Base-by-base conservation (phyloP, 2,113 vertebrate species). In the Asarcornis scutulata region DNA sequence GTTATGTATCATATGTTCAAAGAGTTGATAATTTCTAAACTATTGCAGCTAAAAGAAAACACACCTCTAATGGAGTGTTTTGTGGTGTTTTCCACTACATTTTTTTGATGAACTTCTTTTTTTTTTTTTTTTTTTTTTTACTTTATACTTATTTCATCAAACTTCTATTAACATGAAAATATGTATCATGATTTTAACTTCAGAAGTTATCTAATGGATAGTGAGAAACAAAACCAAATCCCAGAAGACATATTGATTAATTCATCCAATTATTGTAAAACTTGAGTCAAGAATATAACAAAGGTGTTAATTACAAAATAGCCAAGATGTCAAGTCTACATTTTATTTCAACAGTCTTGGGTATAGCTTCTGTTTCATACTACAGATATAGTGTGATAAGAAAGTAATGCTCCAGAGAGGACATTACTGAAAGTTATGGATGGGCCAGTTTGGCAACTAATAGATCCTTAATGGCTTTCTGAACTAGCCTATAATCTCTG, bases 401-500 rank as follows among this genome's bases (percentile, higher is more conserved):
- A 76, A 94, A 94, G 53, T 17, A 93, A 96, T 93, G 53, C 95
- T 91, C 92, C 69, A 90, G 94, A 97, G 87, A 89, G 85, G 44
- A 81, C 56, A 71, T 95, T 82, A 81, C 64, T 89, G 91, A 92
- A 96, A 92, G 60, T 96, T 96, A 97, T 95, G 76, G 92, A 94
- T 95, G 89, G 90, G 78, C 83, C 86, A 83, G 91, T 96, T 95
- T 94, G 96, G 74, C 89, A 94, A 94, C 87, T 94, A 95, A 97
- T 90, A 94, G 93, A 59, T 95, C 92, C 87, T 97, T 96, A 94
- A 96, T 92, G 91, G 85, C 79, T 92, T 94, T 95, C 85, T 95
- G 82, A 89, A 96, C 78, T 38, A 93, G 83, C 87, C 89, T 82
- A 93, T 95, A 96, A 96, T 91, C 85, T 64, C 94, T 93, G 78